Percentiles rank a stretch among this genome's conserved stretches.
Conservation (phyloP, 2,888 invertebrate species). For the Caenorhabditis wallacei region DNA sequence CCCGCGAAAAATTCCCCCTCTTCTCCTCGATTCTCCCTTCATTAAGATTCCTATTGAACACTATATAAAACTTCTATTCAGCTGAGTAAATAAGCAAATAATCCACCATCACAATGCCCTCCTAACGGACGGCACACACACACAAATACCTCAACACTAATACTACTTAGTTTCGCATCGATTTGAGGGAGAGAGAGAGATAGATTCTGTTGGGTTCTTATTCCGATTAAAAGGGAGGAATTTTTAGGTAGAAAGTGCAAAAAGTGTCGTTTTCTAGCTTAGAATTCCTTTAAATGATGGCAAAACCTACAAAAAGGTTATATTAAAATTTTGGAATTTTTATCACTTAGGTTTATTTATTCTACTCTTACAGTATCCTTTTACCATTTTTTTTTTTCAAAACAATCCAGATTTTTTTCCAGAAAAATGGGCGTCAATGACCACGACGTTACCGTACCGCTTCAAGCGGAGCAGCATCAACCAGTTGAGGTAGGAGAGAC, state of each 20-base stretch:
- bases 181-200: background rate
- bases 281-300: no score
- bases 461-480: conserved; percentile 25
- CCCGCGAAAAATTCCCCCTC: background rate
- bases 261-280: background rate
- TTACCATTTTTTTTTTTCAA: background rate
- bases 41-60: conserved; percentile 22
- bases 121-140: conserved; percentile 3
- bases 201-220: conserved; percentile 10
- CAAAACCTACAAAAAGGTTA: no score
- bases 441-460: conserved; percentile 55
- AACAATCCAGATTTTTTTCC: no score
- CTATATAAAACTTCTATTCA: conserved; percentile 28
- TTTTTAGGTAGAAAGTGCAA: background rate
- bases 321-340: no score
- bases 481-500: conserved; percentile 18
- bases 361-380: background rate
- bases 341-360: no score
- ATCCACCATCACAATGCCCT: conserved; percentile 1
- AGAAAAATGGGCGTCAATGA: conserved; percentile 43
- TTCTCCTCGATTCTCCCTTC: background rate
- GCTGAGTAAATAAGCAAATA: conserved; percentile 32
- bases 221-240: background rate
- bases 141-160: conserved; percentile 28
- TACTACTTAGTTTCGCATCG: conserved; percentile 34